These are phyloP conservation scores for Polydrusus pterygomalis DNA, from an alignment of 2,888 invertebrate genomes.

Conservation along the genomic window DNA sequence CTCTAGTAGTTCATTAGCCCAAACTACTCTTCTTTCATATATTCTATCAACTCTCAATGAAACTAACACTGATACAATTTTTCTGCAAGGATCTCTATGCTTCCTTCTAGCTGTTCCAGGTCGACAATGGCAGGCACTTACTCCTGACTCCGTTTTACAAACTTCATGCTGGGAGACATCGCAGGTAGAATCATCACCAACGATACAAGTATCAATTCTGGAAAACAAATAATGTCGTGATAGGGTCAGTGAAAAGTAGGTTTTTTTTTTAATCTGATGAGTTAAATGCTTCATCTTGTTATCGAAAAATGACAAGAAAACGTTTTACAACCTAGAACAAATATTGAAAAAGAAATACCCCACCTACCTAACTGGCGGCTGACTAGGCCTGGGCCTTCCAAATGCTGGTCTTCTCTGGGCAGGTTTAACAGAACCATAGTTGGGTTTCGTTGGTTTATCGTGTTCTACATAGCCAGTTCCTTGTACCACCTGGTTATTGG, in stretches of 20 bases:
- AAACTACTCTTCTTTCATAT: slow-evolving; percentile 86
- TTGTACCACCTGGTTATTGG: slow-evolving; percentile 65
- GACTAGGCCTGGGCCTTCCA: slow-evolving; percentile 74
- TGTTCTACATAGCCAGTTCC: slow-evolving; percentile 80
- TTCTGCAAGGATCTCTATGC: slow-evolving; percentile 85
- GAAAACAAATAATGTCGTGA: slow-evolving; percentile 45
- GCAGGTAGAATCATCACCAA: slow-evolving; percentile 93
- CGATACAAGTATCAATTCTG: slow-evolving; percentile 94
- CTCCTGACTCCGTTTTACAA: slow-evolving; percentile 89
- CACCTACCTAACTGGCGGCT: slow-evolving; percentile 83
- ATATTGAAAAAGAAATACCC: background rate
- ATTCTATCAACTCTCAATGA: slow-evolving; percentile 88
- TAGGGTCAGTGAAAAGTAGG: too few relatives aligned
- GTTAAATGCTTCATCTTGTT: too few relatives aligned
- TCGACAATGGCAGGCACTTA: slow-evolving; percentile 91
- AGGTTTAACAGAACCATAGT: slow-evolving; percentile 67
- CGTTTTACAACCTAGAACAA: background rate
- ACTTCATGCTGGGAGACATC: slow-evolving; percentile 91
- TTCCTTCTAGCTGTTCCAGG: slow-evolving; percentile 84
- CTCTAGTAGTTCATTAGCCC: slow-evolving; percentile 85
- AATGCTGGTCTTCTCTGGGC: slow-evolving; percentile 75
- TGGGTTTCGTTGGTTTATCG: slow-evolving; percentile 71
- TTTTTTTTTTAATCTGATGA: too few relatives aligned
- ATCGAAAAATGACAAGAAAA: background rate
- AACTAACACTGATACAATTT: slow-evolving; percentile 85